Conservation (phyloP, 2,113 vertebrate genomes). For the Camelus dromedarius region DNA sequence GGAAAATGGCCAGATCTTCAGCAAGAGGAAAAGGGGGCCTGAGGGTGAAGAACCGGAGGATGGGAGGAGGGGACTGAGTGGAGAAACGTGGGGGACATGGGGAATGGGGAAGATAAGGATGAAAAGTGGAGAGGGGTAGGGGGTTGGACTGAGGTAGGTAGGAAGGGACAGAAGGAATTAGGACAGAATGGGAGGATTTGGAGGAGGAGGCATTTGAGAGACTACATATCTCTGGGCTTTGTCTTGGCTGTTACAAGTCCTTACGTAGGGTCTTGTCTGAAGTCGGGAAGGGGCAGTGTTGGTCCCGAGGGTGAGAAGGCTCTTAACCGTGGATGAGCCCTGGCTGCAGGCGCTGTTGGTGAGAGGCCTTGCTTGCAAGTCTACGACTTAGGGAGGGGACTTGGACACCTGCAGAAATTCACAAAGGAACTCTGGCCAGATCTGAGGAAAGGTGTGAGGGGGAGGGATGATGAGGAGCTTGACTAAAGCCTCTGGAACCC, state of each 20-base stretch:
- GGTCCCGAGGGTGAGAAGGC: not conserved
- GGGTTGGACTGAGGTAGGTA: not conserved
- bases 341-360: not conserved
- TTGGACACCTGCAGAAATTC: constrained; percentile 14
- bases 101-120: not conserved
- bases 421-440: not conserved
- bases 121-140: not conserved
- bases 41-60: not conserved
- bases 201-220: not conserved
- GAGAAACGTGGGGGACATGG: not conserved
- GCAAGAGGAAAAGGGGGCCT: not conserved
- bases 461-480: not conserved
- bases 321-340: not conserved
- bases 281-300: not conserved
- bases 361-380: not conserved
- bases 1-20: not conserved
- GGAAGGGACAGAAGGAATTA: not conserved
- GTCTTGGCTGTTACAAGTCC: constrained; percentile 22
- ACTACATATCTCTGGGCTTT: constrained; percentile 66
- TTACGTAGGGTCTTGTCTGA: constrained; percentile 38
- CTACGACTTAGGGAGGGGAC: not conserved
- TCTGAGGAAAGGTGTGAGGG: not conserved
- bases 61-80: not conserved
- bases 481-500: constrained; percentile 54
- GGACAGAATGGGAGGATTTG: not conserved